Percentiles rank a stretch among this genome's conserved stretches.
Conservation (phyloP, 2,113 vertebrate species). For the Peucedramus taeniatus region DNA sequence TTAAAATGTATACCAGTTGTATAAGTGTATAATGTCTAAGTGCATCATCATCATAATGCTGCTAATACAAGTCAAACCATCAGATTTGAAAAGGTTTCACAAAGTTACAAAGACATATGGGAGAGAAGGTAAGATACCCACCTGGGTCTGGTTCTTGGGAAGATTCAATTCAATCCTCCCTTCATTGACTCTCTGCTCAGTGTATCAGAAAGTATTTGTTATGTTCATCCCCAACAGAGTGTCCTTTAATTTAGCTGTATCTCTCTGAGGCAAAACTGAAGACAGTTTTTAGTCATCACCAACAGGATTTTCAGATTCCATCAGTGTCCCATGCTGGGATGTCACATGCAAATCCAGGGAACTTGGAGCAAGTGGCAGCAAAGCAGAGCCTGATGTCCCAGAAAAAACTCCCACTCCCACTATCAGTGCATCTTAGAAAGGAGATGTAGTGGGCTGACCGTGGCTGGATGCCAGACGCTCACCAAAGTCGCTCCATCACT, state of each 20-base stretch:
- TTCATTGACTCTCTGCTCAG: neutral
- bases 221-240: rapidly evolving
- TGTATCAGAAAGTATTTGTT: neutral
- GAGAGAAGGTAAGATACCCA: neutral
- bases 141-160: neutral
- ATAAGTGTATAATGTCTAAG: neutral
- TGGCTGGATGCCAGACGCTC: neutral
- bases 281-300: neutral
- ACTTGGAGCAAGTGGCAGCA: neutral
- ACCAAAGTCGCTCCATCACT: neutral
- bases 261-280: neutral
- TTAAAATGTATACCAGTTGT: neutral
- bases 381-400: neutral
- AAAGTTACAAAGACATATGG: neutral
- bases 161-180: neutral
- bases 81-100: neutral
- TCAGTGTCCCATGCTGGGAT: neutral
- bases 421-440: neutral
- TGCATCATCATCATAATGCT: neutral
- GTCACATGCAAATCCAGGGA: neutral
- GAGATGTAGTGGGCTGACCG: neutral
- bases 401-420: neutral
- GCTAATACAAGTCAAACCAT: neutral
- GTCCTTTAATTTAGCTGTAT: neutral
- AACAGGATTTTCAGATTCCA: neutral